phyloP scores from a whole-genome alignment of 2,113 vertebrate genomes.

The Mixornis gularis region DNA sequence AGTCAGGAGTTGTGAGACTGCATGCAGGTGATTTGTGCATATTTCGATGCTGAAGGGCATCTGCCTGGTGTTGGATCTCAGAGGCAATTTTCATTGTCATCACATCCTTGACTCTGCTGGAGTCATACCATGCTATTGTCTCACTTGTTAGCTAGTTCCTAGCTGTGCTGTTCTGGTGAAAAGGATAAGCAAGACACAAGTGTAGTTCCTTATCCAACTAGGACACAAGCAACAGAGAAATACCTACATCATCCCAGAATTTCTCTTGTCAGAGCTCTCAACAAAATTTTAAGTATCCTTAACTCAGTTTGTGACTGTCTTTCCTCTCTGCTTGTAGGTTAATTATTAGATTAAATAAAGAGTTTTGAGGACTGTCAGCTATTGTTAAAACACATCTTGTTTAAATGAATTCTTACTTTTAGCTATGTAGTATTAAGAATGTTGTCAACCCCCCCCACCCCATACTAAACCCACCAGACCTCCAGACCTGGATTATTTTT shows the following conservation, averaged over 20 bases:
- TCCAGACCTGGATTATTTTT: not conserved
- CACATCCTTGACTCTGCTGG: not conserved
- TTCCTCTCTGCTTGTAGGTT: not conserved
- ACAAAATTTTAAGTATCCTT: not conserved
- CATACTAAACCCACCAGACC: not conserved
- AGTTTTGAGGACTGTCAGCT: not conserved
- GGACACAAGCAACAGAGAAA: not conserved
- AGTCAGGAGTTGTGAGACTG: not conserved
- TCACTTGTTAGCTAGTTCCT: not conserved
- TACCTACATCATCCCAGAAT: fast-evolving
- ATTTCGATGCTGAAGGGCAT: fast-evolving
- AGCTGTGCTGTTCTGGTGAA: not conserved
- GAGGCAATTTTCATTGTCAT: not conserved
- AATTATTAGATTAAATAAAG: not conserved
- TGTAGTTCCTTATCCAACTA: not conserved
- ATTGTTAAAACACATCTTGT: not conserved
- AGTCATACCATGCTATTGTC: not conserved
- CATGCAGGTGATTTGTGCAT: fast-evolving
- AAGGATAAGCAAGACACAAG: not conserved
- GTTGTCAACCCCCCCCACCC: fast-evolving
- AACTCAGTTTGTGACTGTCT: not conserved
- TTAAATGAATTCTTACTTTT: not conserved
- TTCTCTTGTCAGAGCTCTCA: not conserved
- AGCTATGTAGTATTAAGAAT: not conserved
- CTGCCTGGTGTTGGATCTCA: not conserved